phyloP scores from a whole-genome alignment of 2,888 invertebrate genomes.

The Amblyjoppa fuscipennis region DNA sequence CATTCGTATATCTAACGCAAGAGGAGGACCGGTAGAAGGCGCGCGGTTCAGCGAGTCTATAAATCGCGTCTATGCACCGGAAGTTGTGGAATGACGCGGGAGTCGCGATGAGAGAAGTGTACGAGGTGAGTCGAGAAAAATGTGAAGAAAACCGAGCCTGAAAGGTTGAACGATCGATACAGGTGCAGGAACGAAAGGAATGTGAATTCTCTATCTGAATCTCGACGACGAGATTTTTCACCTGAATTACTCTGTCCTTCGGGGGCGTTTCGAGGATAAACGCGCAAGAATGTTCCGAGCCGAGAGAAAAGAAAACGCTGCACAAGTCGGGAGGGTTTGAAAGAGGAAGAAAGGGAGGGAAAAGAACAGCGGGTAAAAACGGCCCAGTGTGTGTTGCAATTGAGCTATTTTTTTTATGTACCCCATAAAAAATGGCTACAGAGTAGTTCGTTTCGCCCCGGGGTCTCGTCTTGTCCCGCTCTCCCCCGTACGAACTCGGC shows the following conservation, averaged over 20 bases:
- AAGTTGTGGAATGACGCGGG: conserved; percentile 60
- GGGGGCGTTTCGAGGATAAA: background rate
- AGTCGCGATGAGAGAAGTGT: conserved; percentile 38
- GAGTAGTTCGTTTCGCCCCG: too few relatives aligned
- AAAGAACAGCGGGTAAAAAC: too few relatives aligned
- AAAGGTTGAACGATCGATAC: background rate
- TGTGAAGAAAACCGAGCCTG: conserved; percentile 3
- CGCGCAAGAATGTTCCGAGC: background rate
- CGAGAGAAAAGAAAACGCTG: background rate
- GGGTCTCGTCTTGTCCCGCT: too few relatives aligned
- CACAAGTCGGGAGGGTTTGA: background rate
- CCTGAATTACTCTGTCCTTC: conserved; percentile 10
- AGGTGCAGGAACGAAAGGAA: background rate
- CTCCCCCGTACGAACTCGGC: background rate
- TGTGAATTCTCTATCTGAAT: conserved; percentile 2
- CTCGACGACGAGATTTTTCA: conserved; percentile 17
- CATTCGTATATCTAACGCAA: conserved; percentile 2
- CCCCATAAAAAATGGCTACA: background rate
- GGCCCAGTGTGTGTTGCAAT: too few relatives aligned
- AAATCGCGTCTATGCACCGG: conserved; percentile 78
- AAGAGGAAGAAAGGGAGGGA: background rate
- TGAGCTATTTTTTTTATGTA: background rate
- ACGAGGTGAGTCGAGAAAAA: conserved; percentile 39
- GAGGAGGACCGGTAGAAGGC: background rate
- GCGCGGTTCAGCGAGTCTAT: conserved; percentile 73